phyloP scores from a whole-genome alignment of 2,113 vertebrate genomes.

The Dipodomys stephensi region DNA sequence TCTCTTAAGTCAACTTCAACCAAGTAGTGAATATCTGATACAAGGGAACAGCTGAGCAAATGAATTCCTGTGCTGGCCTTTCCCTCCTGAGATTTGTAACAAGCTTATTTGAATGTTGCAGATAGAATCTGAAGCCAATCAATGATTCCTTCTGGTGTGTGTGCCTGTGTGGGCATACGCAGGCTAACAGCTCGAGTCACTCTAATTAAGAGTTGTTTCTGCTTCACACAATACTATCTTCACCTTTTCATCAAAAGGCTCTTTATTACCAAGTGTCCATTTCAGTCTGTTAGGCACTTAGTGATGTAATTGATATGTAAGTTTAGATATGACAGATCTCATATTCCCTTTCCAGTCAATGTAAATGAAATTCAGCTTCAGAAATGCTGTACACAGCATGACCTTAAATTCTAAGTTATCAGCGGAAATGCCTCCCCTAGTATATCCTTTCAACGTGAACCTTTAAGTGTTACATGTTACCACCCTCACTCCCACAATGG shows the following conservation, averaged over 20 bases:
- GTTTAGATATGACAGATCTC: constrained; percentile 67
- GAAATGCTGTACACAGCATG: constrained; percentile 29
- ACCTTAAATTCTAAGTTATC: constrained; percentile 73
- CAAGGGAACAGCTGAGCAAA: neutral
- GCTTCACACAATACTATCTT: constrained; percentile 61
- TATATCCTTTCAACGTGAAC: neutral
- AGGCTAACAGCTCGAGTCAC: neutral
- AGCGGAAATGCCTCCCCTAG: constrained; percentile 54
- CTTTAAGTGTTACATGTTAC: constrained; percentile 42
- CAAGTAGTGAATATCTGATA: neutral
- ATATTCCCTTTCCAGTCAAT: constrained; percentile 45
- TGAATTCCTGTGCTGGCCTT: neutral
- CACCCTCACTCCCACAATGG: constrained; percentile 37
- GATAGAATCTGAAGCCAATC: neutral
- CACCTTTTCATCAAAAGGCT: constrained; percentile 73
- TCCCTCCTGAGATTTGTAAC: neutral
- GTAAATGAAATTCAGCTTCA: constrained; percentile 64
- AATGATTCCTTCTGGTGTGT: neutral
- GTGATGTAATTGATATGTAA: constrained; percentile 77
- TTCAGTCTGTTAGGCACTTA: constrained; percentile 71
- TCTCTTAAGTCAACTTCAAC: neutral
- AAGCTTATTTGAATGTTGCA: neutral
- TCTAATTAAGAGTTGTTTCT: constrained; percentile 70
- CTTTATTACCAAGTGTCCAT: constrained; percentile 74
- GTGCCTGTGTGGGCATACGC: neutral